Base-by-base conservation (phyloP, 2,888 invertebrate species). In the Pyralis farinalis region DNA sequence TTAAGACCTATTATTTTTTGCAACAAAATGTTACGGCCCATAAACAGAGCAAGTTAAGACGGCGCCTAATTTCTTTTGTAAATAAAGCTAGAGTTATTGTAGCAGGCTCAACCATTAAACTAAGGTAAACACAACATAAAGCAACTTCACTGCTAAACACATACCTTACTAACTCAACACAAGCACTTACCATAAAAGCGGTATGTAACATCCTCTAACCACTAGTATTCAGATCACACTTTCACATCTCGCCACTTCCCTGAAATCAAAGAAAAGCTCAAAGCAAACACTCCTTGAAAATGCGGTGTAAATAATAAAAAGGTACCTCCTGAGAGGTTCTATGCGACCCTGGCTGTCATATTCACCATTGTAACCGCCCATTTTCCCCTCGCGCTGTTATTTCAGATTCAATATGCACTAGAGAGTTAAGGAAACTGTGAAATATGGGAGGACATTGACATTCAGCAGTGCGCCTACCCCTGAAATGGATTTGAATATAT, bases 281-380 rank as follows among this genome's bases (percentile, higher is more conserved):
- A 61, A 62, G 85, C 84, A 86, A 87, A 87, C 87, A 87, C 87
- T 85, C 84, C 83, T 75, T 80, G 86, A 85, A 87, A 87, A 87
- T 87, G 81, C 75, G 82, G 69, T 82, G 79, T 87, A 88, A 87
- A 88, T 88, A 87, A 87, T 87, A 87, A 86, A 87, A 83, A 80
- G 84, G 84, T 68, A 69, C 58, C 58, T 69, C 70, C 71, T 68
- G 70, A 60, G 71, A 72, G 71, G 67, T 60, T 70, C 60, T 49
- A 33, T 49, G 58, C 51, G 64, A 58, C 59, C 53, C 57, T 55
- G 64, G 70, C 70, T 80, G 84, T 83, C 85, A 77, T 76, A 77
- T 75, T 67, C 71, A 61, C 71, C 61, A 79, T 78, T 77, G 77
- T 79, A 63, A 65, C 66, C 61, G 55, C 60, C 65, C 64, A 54